Evolutionary conservation across 2,797 vertebrate species (phyloP).

Genomic region (Danio albolineatus): DNA sequence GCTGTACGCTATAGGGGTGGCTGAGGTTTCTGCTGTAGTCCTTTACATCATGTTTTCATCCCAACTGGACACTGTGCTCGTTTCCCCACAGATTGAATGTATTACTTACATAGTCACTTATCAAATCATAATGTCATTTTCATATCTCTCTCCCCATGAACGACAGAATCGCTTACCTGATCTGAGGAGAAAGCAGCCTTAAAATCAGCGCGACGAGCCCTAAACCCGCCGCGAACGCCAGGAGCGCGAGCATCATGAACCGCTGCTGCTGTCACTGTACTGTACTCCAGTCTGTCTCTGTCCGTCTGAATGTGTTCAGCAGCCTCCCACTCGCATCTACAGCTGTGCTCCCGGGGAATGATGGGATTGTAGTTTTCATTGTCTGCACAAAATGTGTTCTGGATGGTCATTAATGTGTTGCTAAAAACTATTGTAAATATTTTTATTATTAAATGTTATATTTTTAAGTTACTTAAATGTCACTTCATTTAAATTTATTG

Average conservation of each 20-base stretch:
- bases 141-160: no score
- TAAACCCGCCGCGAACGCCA: constrained; percentile 68
- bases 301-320: constrained; percentile 23
- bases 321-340: constrained; percentile 55
- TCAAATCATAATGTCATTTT: no score
- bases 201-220: constrained; percentile 71
- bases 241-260: constrained; percentile 67
- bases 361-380: constrained; percentile 78
- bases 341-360: constrained; percentile 60
- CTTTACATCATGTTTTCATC: not conserved
- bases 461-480: not conserved
- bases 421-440: not conserved
- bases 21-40: not conserved
- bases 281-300: not conserved
- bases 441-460: no score
- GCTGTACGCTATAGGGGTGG: not conserved
- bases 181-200: constrained; percentile 74
- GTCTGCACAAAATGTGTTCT: not conserved
- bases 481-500: no score
- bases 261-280: not conserved
- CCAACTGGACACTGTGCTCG: not conserved
- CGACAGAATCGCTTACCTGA: constrained; percentile 71
- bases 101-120: no score
- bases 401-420: not conserved
- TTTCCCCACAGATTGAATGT: not conserved